phyloP scores from a whole-genome alignment of 2,888 invertebrate genomes.

The Azorinus chamasolen region DNA sequence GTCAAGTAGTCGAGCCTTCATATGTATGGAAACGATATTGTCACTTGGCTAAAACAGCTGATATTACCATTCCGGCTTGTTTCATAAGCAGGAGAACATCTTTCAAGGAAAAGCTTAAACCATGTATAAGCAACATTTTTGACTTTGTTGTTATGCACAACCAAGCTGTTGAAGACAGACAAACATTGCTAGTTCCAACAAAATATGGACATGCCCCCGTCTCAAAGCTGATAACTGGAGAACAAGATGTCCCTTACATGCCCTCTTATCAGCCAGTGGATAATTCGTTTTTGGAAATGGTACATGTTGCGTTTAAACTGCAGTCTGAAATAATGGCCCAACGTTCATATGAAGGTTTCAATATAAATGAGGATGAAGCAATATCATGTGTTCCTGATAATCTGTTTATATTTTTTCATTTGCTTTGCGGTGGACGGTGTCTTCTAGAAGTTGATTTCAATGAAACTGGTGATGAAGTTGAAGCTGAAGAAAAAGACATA shows the following conservation, averaged over 20 bases:
- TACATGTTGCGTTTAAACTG: constrained; percentile 19
- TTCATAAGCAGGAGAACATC: too few species aligned
- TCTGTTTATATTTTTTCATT: constrained; percentile 2
- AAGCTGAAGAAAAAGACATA: not conserved
- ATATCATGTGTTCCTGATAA: constrained; percentile 5
- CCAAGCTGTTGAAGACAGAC: too few species aligned
- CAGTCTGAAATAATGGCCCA: constrained; percentile 9
- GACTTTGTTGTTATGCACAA: too few species aligned
- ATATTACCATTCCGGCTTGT: too few species aligned
- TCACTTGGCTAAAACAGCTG: too few species aligned
- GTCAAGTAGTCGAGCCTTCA: too few species aligned
- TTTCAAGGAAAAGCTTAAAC: too few species aligned
- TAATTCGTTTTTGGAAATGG: constrained; percentile 8
- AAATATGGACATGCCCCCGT: not conserved
- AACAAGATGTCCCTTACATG: not conserved
- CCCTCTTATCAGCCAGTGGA: not conserved
- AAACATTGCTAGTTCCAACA: too few species aligned
- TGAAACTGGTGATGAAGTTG: constrained; percentile 4
- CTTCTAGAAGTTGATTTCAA: not conserved
- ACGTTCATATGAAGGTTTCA: not conserved
- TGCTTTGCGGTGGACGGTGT: constrained; percentile 1
- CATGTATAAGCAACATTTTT: too few species aligned
- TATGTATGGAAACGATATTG: too few species aligned
- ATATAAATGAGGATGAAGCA: constrained; percentile 1
- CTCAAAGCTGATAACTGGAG: constrained; percentile 1